Evolutionary conservation across 2,888 invertebrate genomes (phyloP).

Genomic region (Meloe dianella): DNA sequence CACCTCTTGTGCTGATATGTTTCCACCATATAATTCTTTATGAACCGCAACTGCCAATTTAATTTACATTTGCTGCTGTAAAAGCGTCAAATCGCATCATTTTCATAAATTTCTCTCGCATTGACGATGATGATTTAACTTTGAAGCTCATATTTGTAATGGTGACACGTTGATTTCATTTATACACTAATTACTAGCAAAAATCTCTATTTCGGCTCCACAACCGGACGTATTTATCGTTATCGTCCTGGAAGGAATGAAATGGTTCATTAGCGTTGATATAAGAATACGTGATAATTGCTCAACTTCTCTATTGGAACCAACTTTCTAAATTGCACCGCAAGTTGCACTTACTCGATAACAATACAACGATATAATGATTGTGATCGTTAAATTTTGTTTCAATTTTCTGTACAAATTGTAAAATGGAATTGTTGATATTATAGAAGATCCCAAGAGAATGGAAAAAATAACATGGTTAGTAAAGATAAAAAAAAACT

Average conservation of each 20-base stretch:
- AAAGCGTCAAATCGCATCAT: background rate
- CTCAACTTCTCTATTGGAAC: background rate
- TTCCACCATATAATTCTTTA: conserved; percentile 13
- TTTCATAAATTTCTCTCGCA: too few species aligned
- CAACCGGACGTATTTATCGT: background rate
- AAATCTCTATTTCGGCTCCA: background rate
- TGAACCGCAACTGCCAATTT: conserved; percentile 5
- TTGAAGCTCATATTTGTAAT: background rate
- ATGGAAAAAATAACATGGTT: background rate
- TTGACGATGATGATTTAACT: background rate
- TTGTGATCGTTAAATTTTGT: conserved; percentile 27
- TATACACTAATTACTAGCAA: background rate
- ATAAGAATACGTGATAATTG: conserved; percentile 27
- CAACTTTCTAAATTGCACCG: conserved; percentile 18
- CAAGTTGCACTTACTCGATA: conserved; percentile 20
- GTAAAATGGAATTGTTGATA: background rate
- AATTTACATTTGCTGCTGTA: background rate
- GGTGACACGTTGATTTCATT: background rate
- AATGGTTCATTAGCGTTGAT: conserved; percentile 26
- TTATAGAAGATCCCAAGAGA: background rate
- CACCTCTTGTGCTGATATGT: conserved; percentile 19
- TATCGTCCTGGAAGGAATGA: conserved; percentile 7
- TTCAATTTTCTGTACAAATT: background rate
- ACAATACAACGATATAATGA: conserved; percentile 24
- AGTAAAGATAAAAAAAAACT: too few species aligned